These are phyloP conservation scores for Amphiprion percula DNA, from an alignment of 2,113 vertebrate genomes.

Conservation along the genomic window DNA sequence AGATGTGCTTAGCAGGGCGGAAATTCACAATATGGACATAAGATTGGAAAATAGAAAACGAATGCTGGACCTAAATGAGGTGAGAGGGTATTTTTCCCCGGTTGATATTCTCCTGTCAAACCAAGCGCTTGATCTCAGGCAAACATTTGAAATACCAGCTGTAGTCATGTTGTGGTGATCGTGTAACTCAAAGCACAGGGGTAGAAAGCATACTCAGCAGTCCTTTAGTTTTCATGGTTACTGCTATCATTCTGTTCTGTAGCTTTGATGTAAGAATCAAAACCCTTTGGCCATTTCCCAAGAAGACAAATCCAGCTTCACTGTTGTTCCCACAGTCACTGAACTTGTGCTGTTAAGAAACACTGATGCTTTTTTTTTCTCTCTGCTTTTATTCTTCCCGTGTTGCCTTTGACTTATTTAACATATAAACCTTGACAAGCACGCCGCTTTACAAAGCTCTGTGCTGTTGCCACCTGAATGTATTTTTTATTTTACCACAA, in stretches of 20 bases:
- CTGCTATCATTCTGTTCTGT: conserved; percentile 11
- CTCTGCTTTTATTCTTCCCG: background rate
- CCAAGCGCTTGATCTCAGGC: conserved; percentile 15
- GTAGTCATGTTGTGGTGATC: conserved; percentile 14
- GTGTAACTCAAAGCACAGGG: conserved; percentile 14
- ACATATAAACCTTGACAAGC: conserved; percentile 38
- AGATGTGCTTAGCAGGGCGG: conserved; percentile 68
- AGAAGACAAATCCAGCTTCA: conserved; percentile 22
- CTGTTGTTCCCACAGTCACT: conserved; percentile 28
- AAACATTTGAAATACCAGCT: conserved; percentile 15
- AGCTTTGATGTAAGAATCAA: conserved; percentile 42
- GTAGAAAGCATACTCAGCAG: conserved; percentile 2
- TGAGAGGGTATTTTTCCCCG: conserved; percentile 1
- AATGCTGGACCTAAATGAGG: conserved; percentile 38
- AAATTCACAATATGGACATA: conserved; percentile 53
- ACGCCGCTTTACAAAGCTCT: conserved; percentile 3
- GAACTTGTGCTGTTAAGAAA: conserved; percentile 29
- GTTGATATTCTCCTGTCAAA: conserved; percentile 18
- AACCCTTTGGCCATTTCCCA: conserved; percentile 26
- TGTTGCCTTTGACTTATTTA: conserved; percentile 44
- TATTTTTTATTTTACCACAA: conserved; percentile 19
- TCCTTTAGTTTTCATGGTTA: conserved; percentile 8
- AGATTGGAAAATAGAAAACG: conserved; percentile 25
- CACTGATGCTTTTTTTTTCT: background rate
- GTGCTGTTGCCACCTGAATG: conserved; percentile 21